These are phyloP conservation scores for Acipenser ruthenus DNA, from an alignment of 2,797 vertebrate species.

Conservation along the genomic window DNA sequence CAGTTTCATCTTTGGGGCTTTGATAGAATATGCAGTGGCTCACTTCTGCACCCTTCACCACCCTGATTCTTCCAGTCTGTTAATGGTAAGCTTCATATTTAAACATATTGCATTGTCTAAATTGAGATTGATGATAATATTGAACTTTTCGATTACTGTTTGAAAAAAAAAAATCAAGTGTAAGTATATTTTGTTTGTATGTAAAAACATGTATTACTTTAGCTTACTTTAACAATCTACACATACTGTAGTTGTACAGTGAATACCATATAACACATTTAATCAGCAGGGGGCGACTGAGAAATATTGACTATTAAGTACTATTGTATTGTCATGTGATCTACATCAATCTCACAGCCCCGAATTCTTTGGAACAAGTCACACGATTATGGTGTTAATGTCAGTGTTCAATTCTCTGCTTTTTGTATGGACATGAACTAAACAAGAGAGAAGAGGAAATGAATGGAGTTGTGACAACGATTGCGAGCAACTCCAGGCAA, in stretches of 20 bases:
- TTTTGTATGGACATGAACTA: constrained; percentile 59
- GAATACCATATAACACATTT: too few relatives aligned
- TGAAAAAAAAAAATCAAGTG: too few relatives aligned
- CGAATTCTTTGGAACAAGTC: too few relatives aligned
- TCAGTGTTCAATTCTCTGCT: background rate
- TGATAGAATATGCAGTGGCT: constrained; percentile 80
- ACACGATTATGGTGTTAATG: too few relatives aligned
- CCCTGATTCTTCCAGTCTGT: constrained; percentile 46
- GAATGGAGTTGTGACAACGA: constrained; percentile 70
- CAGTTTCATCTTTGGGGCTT: constrained; percentile 82
- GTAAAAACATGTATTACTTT: too few relatives aligned
- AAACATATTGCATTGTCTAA: constrained; percentile 24
- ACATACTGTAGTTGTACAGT: too few relatives aligned
- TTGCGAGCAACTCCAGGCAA: constrained; percentile 49
- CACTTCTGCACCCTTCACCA: constrained; percentile 78
- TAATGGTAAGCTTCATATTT: constrained; percentile 38
- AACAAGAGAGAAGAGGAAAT: constrained; percentile 70
- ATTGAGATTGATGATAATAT: constrained; percentile 45
- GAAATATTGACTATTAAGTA: too few relatives aligned
- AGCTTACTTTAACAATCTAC: too few relatives aligned
- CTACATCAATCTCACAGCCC: too few relatives aligned
- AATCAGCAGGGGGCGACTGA: too few relatives aligned
- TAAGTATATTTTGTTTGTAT: too few relatives aligned
- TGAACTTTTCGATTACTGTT: constrained; percentile 13
- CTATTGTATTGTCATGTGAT: too few relatives aligned